Base-by-base conservation (phyloP, 1,140 invertebrate genomes). In the Cataglyphis hispanica region DNA sequence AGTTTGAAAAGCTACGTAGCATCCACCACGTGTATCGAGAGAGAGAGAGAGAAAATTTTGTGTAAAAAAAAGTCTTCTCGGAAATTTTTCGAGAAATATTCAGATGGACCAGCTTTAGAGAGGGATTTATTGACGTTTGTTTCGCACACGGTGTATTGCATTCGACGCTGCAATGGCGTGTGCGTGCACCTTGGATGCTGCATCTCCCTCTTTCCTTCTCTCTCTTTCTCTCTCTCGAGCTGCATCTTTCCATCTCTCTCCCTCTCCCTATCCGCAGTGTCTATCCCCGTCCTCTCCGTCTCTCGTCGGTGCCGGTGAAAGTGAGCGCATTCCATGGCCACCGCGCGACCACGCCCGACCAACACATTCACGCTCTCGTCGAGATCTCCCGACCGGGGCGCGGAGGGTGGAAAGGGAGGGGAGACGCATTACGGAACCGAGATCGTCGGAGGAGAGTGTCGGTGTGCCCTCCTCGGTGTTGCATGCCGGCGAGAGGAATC, bases 281-380 rank as follows among this genome's bases (percentile, higher is more conserved):
- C 40, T 83, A 83, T 11, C 53, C 53, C 34, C 86, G 67, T 61
- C 77, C 88, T 86, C 84, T 66, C 66, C 86, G 63, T 66, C 25
- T 74, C 75, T 76, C 75, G 85, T 90, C 88, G 77, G n/a, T 5
- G 46, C 46, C 91, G 94, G 94, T 95, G 94, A 95, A 95, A 95
- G 94, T 95, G 94, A 95, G 94, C 94, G 94, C 94, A 95, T 95
- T 95, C 94, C 94, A 94, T 94, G 94, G 94, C 94, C 94, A 94
- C 93, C 90, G 93, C 91, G 93, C 92, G 93, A 95, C 94, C 94
- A 95, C 94, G 94, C 94, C 94, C 94, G 93, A 94, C 91, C 90
- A 94, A 93, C 91, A 90, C 89, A 90, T 89, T 86, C 89, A 75
- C 83, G 74, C 63, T 50, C 46, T 50, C 16, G 25, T 37, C 78